Percentiles rank a stretch among this genome's conserved stretches.
Evolutionary conservation across 1,140 invertebrate genomes (phyloP).

Genomic region (Matsumurasca onukii): DNA sequence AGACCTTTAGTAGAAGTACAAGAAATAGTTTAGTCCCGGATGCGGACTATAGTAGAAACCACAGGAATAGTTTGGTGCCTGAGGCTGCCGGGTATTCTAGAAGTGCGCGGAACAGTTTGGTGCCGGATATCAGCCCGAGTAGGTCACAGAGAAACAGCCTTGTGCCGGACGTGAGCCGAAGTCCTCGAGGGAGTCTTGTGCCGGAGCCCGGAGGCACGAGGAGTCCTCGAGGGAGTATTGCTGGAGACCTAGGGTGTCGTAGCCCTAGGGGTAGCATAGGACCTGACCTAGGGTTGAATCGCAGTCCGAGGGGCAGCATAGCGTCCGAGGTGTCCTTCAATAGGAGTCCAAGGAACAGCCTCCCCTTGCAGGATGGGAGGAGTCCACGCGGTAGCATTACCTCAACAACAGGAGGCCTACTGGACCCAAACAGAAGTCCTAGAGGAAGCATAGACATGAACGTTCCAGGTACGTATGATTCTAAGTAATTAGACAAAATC

Average conservation of each 20-base stretch:
- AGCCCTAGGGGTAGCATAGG: constrained; percentile 41
- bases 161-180: constrained; percentile 57
- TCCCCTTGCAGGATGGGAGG: constrained; percentile 38
- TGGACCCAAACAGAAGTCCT: constrained; percentile 53
- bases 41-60: constrained; percentile 60
- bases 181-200: constrained; percentile 56
- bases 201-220: constrained; percentile 48
- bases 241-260: constrained; percentile 46
- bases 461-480: constrained; percentile 33
- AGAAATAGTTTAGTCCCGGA: constrained; percentile 57
- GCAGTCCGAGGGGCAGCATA: constrained; percentile 54
- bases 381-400: constrained; percentile 63
- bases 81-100: constrained; percentile 51
- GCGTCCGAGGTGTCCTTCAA: constrained; percentile 47
- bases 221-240: constrained; percentile 62
- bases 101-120: constrained; percentile 58
- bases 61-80: constrained; percentile 62
- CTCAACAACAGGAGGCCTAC: constrained; percentile 54
- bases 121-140: constrained; percentile 45
- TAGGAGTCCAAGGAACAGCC: constrained; percentile 42
- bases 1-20: constrained; percentile 26
- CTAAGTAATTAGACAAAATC: too few species aligned
- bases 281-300: constrained; percentile 32
- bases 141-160: constrained; percentile 61
- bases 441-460: constrained; percentile 50